Percentiles rank a stretch among this genome's conserved stretches.
Evolutionary conservation across 30 jellyfish, hydroid and myxozoan genomes (phyloP).

Genomic region (Aurelia sp.): DNA sequence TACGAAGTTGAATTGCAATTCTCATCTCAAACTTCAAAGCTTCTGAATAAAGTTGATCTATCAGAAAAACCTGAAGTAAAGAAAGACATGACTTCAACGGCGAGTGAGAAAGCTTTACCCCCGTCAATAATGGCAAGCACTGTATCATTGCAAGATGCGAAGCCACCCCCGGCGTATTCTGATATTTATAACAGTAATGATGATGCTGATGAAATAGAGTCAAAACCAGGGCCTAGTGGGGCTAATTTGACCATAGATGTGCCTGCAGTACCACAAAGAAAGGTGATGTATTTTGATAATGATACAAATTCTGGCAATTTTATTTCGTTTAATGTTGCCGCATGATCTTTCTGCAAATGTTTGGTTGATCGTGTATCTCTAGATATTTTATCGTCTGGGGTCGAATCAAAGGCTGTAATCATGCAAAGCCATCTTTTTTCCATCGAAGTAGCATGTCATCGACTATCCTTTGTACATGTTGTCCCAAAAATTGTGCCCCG

Average conservation of each 20-base stretch:
- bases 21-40: constrained; percentile 59
- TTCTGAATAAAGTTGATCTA: constrained; percentile 40
- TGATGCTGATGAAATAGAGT: constrained; percentile 5
- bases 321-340: too few relatives aligned
- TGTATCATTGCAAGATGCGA: constrained; percentile 35
- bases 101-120: constrained; percentile 54
- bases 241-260: constrained; percentile 37
- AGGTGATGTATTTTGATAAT: neutral
- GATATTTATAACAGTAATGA: constrained; percentile 21
- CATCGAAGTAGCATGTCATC: too few relatives aligned
- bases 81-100: too few relatives aligned
- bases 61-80: constrained; percentile 38
- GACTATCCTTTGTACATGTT: too few relatives aligned
- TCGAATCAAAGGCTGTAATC: too few relatives aligned
- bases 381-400: too few relatives aligned
- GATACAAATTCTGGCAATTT: too few relatives aligned
- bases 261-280: constrained; percentile 58
- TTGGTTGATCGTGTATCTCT: too few relatives aligned
- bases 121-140: constrained; percentile 55
- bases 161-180: constrained; percentile 46
- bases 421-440: too few relatives aligned
- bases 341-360: too few relatives aligned
- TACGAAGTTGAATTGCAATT: constrained; percentile 94
- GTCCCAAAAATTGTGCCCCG: too few relatives aligned
- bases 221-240: constrained; percentile 37